A percentile compares a stretch with the other conserved stretches of the same genome.
Evolutionary conservation across 2,888 invertebrate genomes (phyloP).

Genomic region (Zootermopsis nevadensis): DNA sequence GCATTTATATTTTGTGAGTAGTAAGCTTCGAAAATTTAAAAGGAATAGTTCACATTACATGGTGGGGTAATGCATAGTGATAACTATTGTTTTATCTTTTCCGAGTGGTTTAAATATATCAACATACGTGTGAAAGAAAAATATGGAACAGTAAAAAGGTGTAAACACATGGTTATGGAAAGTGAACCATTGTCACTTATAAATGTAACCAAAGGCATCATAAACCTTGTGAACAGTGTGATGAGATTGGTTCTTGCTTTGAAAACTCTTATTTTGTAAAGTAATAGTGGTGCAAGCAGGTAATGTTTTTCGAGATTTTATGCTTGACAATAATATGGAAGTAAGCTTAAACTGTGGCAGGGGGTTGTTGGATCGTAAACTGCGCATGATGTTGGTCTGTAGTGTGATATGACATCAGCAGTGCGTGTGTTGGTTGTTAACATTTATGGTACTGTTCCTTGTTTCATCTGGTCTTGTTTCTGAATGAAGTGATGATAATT

Average conservation of each 20-base stretch:
- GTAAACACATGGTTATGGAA: background rate
- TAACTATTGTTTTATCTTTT: constrained; percentile 34
- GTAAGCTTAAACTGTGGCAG: background rate
- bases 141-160: background rate
- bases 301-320: constrained; percentile 34
- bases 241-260: constrained; percentile 25
- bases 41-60: background rate
- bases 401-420: background rate
- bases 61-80: background rate
- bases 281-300: constrained; percentile 28
- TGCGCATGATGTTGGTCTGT: background rate
- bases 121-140: constrained; percentile 10
- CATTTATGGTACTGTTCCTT: constrained; percentile 36
- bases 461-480: constrained; percentile 36
- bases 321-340: constrained; percentile 41
- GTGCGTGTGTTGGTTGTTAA: constrained; percentile 13
- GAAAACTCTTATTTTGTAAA: constrained; percentile 36
- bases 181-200: background rate
- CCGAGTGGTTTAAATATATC: background rate
- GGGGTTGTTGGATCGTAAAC: background rate
- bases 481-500: constrained; percentile 21
- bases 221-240: background rate
- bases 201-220: constrained; percentile 8
- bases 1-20: constrained; percentile 39
- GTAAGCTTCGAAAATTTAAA: constrained; percentile 21